Evolutionary conservation across 2,888 invertebrate species (phyloP).

Genomic region (Caenorhabditis plicata): DNA sequence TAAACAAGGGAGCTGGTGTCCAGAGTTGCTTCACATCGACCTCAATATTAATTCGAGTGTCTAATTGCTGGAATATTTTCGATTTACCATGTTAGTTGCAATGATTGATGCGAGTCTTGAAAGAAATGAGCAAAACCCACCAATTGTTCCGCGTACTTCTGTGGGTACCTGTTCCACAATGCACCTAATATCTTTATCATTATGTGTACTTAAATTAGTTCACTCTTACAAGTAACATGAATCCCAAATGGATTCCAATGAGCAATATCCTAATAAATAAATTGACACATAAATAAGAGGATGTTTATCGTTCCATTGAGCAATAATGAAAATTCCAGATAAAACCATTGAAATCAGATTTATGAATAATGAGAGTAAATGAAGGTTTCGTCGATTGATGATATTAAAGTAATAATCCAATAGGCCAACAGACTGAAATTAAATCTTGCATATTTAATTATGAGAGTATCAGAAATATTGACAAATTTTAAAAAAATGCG

Average conservation of each 20-base stretch:
- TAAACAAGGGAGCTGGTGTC: constrained; percentile 23
- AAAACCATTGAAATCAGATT: constrained; percentile 16
- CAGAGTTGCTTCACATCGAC: constrained; percentile 16
- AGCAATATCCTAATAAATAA: constrained; percentile 15
- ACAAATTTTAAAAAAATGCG: constrained; percentile 23
- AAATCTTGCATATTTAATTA: neutral
- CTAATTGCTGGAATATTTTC: neutral
- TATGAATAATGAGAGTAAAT: constrained; percentile 18
- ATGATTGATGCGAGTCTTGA: constrained; percentile 24
- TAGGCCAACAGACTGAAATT: constrained; percentile 19
- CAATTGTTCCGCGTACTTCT: constrained; percentile 26
- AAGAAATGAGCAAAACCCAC: constrained; percentile 27
- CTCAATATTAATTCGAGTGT: constrained; percentile 4
- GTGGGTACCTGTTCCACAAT: constrained; percentile 35
- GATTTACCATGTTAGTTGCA: constrained; percentile 22
- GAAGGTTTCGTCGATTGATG: constrained; percentile 25
- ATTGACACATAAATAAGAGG: constrained; percentile 12
- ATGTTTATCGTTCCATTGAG: constrained; percentile 8
- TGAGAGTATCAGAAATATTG: neutral
- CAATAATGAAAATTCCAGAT: constrained; percentile 11
- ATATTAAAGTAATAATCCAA: constrained; percentile 20
- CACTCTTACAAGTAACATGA: constrained; percentile 30
- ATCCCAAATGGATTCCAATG: constrained; percentile 31
- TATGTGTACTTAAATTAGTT: no score
- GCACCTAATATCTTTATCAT: constrained; percentile 13